Conservation (phyloP, 2,797 vertebrate species). For the Zalophus californianus region DNA sequence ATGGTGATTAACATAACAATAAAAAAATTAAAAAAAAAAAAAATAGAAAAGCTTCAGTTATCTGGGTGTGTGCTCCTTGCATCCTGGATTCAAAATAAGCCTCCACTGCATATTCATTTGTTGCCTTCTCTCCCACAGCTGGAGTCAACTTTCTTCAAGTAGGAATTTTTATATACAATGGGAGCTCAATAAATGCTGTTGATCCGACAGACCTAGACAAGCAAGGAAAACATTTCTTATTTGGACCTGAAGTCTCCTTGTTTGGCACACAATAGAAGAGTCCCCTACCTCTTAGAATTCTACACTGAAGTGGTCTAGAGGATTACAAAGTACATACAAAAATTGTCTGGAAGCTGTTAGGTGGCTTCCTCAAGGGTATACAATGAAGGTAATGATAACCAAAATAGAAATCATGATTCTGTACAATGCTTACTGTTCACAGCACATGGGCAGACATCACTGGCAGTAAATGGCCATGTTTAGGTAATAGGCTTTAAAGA, state of each 20-base stretch:
- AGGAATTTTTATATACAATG: neutral
- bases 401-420: neutral
- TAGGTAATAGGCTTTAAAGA: constrained; percentile 59
- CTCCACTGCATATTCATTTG: neutral
- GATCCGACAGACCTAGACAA: neutral
- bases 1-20: too few relatives aligned
- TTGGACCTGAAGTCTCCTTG: neutral
- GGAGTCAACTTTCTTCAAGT: neutral
- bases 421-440: neutral
- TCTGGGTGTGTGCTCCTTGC: neutral
- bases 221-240: neutral
- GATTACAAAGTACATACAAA: neutral
- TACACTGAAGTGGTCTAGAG: neutral
- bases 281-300: neutral
- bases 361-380: neutral
- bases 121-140: neutral
- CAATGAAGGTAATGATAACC: neutral
- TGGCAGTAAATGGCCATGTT: neutral
- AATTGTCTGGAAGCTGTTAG: neutral
- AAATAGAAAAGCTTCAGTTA: neutral
- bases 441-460: neutral
- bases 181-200: neutral
- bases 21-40: too few relatives aligned
- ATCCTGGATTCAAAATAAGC: neutral
- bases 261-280: neutral